These are phyloP conservation scores for Drosophila pallidifrons DNA, from an alignment of 1,140 invertebrate genomes.

Conservation along the genomic window DNA sequence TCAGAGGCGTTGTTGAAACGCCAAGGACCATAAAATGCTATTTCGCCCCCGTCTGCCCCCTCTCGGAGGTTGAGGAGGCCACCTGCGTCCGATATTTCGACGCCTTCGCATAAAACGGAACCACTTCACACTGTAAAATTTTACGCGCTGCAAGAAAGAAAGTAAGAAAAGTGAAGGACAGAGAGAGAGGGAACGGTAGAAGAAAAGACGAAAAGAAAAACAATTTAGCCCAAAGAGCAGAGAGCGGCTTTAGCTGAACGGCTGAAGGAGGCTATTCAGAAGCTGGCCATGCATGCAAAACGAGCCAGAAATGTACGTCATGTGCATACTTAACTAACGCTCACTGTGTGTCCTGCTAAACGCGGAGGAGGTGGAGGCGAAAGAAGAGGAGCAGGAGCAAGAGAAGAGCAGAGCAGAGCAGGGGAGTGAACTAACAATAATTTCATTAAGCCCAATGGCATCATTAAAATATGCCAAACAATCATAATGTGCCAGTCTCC, in stretches of 20 bases:
- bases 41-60: neutral
- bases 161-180: neutral
- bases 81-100: conserved; percentile 47
- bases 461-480: conserved; percentile 83
- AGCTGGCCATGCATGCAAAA: conserved; percentile 58
- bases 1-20: conserved; percentile 27
- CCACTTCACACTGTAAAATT: conserved; percentile 54
- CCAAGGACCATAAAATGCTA: conserved; percentile 15
- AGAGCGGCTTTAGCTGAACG: conserved; percentile 2
- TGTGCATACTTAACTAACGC: conserved; percentile 61
- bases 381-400: too few relatives aligned
- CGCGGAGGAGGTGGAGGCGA: neutral
- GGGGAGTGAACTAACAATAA: conserved; percentile 67
- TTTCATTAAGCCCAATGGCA: conserved; percentile 83
- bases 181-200: too few relatives aligned
- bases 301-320: conserved; percentile 57
- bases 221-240: conserved; percentile 28
- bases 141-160: conserved; percentile 23
- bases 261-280: conserved; percentile 21
- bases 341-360: neutral
- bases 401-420: neutral
- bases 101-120: conserved; percentile 41
- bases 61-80: neutral
- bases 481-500: conserved; percentile 66
- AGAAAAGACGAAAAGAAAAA: conserved; percentile 6